Base-by-base conservation (phyloP, 2,113 vertebrate genomes). In the Dromaius novaehollandiae region DNA sequence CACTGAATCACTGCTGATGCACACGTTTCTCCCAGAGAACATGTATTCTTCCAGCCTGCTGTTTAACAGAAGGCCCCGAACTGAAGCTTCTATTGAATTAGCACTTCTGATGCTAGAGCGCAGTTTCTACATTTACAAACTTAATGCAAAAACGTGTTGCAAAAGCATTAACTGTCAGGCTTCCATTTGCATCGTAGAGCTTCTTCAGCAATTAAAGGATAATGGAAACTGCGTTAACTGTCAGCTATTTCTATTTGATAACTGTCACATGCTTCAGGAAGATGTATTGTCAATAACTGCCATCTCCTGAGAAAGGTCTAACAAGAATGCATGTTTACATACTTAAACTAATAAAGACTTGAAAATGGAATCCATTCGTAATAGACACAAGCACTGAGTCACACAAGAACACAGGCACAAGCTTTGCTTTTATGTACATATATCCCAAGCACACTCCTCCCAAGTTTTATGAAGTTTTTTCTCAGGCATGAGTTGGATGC, bases 401-500 rank as follows among this genome's bases (percentile, higher is more conserved):
- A 56, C 87, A 28, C 70, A 82, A 75, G 87, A 91, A 87, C 56
- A 73, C 61, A 53, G 24, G 70, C 75, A 60, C 60, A 9, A 80
- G 71, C 66, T 83, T 83, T 71, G 7, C 44, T 68, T 74, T 64
- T 48, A 55, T 81, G 4, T n/a, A 55, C 0, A 0, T 30, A 21
- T 0, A 0, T 51, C 46, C 46, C 55, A 75, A 86, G 50, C 53
- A 78, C 64, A 55, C 24, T 0, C 0, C 24, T 65, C 87, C 48
- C 25, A 80, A 93, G 40, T 74, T 91, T 83, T 86, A 93, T 42
- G 55, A 71, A 77, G 25, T 25, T 86, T 79, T 91, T 96, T 93
- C 93, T 95, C 95, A 96, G 92, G 82, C 40, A 55, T 75, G 86
- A 90, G 91, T 92, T 81, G 88, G 60, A 88, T 90, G 60, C 79